Evolutionary conservation across 2,797 vertebrate species (phyloP), one percentile per base, ranked within the genome.

Genomic region (Chromobotia macracanthus): DNA sequence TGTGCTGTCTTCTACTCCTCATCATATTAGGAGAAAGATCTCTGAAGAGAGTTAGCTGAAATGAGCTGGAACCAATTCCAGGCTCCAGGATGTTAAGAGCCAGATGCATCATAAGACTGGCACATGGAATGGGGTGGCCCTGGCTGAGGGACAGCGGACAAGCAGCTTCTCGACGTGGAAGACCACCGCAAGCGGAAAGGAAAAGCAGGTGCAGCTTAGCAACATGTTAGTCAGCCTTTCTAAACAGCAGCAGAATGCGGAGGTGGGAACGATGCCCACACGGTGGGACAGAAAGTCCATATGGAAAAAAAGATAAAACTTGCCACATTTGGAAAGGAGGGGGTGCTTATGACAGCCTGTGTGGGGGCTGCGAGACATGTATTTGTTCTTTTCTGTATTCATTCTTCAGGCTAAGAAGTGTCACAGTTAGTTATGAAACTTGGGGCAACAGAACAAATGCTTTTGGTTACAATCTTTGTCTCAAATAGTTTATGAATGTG

Each of bases 131-230:
- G 55, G 75, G 61, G 68, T 25, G 19, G 6, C n/a, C 28, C 56
- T 84, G 82, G 80, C 84, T 75, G 56, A 1, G 56, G 46, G 61
- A 77, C 74, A 78, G 74, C 61, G 61, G 70, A 76, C 73, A 68
- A 80, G 79, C 66, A 60, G 66, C 61, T 48, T 68, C 70, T 41
- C 19, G 56, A 70, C 23, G 66, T 53, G 15, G 64, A 55, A 64
- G 80, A 81, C 75, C 80, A 80, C 79, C 66, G 61, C 65, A 53
- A 82, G 75, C 38, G 16, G 55, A 55, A 65, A 79, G 63, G 82
- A 81, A 77, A 82, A 50, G 79, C 79, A 86, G 76, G 78, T 86
- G 77, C 80, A 68, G 81, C 83, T 87, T 80, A 80, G 84, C 23
- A 21, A 69, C 64, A 23, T 80, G 84, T 77, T 77, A 84, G 48